Conservation (phyloP, 1,140 invertebrate genomes). For the Babylonia areolata region DNA sequence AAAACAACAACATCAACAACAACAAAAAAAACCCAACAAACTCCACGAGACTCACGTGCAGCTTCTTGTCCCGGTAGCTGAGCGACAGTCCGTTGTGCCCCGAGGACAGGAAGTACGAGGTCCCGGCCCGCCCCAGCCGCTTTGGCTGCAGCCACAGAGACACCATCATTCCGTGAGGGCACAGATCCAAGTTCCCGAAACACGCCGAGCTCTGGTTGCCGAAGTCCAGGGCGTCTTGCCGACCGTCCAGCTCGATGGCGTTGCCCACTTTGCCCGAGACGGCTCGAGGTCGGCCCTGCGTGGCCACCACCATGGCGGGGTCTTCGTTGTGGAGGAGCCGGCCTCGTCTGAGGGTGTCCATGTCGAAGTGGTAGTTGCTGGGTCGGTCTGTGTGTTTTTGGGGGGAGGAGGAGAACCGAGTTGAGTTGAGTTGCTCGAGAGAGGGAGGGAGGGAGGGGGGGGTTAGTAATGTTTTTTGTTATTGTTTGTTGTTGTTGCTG, state of each 20-base stretch:
- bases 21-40: no score
- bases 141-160: slow-evolving; percentile 67
- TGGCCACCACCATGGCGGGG: slow-evolving; percentile 52
- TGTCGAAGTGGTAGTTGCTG: slow-evolving; percentile 53
- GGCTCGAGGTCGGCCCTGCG: slow-evolving; percentile 53
- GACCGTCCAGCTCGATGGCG: slow-evolving; percentile 62
- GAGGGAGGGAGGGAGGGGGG: no score
- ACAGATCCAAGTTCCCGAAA: slow-evolving; percentile 71
- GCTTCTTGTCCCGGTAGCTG: slow-evolving; percentile 45
- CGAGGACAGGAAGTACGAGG: slow-evolving; percentile 66
- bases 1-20: no score
- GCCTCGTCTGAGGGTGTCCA: slow-evolving; percentile 54
- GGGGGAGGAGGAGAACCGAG: no score
- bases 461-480: no score
- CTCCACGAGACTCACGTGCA: slow-evolving; percentile 35
- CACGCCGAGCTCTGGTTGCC: slow-evolving; percentile 62
- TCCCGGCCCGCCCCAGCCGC: slow-evolving; percentile 52
- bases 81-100: slow-evolving; percentile 70
- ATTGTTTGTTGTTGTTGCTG: no score
- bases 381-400: slow-evolving; percentile 46
- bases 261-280: slow-evolving; percentile 64
- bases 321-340: slow-evolving; percentile 47
- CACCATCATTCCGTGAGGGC: slow-evolving; percentile 64
- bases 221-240: slow-evolving; percentile 61
- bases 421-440: no score